A percentile compares a stretch with the other conserved stretches of the same genome.
Evolutionary conservation across 2,113 vertebrate species (phyloP).

Genomic region (Thinocorus orbignyianus): DNA sequence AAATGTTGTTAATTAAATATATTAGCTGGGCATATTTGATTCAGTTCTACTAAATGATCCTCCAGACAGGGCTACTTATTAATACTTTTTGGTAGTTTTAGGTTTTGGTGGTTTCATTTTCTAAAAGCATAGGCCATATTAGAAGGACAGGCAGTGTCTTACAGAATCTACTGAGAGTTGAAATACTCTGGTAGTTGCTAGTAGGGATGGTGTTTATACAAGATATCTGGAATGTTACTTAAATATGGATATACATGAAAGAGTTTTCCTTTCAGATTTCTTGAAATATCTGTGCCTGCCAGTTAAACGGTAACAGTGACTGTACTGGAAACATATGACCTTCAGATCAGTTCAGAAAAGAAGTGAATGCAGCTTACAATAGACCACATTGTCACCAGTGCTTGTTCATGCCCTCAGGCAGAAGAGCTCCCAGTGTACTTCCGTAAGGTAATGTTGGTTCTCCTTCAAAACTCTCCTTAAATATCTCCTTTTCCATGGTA

Average conservation of each 20-base stretch:
- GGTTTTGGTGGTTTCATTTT: not conserved
- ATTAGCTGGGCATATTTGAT: not conserved
- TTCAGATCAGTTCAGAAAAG: not conserved
- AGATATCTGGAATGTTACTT: not conserved
- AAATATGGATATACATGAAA: not conserved
- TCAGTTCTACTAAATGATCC: not conserved
- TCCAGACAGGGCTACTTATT: not conserved
- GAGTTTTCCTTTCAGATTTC: not conserved
- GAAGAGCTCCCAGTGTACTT: not conserved
- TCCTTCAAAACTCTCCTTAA: not conserved
- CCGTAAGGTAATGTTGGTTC: not conserved
- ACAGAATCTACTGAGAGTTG: not conserved
- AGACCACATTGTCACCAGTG: not conserved
- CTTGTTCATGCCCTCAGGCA: accelerated
- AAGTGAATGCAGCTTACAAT: not conserved
- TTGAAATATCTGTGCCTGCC: not conserved
- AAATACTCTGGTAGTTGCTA: not conserved
- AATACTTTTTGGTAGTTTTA: not conserved
- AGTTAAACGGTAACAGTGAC: not conserved
- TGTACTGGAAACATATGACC: not conserved
- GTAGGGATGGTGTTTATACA: not conserved
- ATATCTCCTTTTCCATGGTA: not conserved
- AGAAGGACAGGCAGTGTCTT: not conserved
- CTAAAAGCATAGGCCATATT: not conserved
- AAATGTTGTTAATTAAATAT: not conserved